phyloP scores from a whole-genome alignment of 2,113 vertebrate genomes.

The Vanacampus margaritifer region DNA sequence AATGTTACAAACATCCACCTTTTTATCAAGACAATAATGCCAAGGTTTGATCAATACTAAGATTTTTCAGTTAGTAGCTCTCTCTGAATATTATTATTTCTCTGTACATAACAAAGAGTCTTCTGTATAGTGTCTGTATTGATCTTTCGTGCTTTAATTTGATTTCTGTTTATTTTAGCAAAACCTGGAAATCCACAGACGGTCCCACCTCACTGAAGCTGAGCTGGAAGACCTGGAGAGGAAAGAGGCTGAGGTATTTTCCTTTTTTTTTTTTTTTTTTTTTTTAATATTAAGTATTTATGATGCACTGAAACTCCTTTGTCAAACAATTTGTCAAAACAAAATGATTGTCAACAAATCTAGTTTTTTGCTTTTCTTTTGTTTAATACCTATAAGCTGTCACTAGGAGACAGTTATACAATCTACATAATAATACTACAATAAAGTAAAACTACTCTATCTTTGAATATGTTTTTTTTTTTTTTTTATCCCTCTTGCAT shows the following conservation, averaged over 20 bases:
- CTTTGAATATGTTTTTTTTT: too few relatives aligned
- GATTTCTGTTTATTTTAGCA: slow-evolving; percentile 69
- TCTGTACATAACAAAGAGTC: not conserved
- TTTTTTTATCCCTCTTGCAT: too few relatives aligned
- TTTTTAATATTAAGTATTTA: not conserved
- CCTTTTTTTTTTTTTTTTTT: not conserved
- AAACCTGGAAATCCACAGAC: slow-evolving; percentile 90
- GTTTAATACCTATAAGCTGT: too few relatives aligned
- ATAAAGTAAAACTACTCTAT: too few relatives aligned
- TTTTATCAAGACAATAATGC: not conserved
- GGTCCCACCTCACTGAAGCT: slow-evolving; percentile 80
- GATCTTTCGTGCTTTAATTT: not conserved
- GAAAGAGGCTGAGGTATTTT: slow-evolving; percentile 84
- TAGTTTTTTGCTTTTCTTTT: not conserved
- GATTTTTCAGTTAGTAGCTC: not conserved
- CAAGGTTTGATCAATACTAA: not conserved
- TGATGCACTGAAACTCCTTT: not conserved
- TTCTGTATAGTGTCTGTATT: not conserved
- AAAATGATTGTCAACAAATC: not conserved
- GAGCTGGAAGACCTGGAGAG: slow-evolving; percentile 90
- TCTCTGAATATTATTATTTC: not conserved
- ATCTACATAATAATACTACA: too few relatives aligned
- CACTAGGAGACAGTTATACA: too few relatives aligned
- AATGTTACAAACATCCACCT: not conserved
- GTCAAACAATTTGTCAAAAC: not conserved